phyloP scores from a whole-genome alignment of 1,140 invertebrate species.

The Popillia japonica region DNA sequence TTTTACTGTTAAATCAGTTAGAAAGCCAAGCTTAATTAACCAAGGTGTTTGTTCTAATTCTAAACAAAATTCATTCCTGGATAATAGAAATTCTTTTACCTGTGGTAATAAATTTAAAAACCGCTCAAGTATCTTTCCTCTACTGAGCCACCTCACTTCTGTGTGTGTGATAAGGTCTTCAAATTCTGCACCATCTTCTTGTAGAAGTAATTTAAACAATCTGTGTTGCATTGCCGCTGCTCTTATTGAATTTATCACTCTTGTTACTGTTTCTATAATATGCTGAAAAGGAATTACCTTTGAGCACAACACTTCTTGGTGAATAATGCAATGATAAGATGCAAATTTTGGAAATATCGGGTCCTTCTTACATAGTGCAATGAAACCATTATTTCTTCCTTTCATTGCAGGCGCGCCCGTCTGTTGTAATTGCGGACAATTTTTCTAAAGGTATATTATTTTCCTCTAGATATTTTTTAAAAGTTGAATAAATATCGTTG shows the following conservation, averaged over 20 bases:
- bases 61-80: slow-evolving; percentile 37
- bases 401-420: slow-evolving; percentile 43
- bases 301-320: slow-evolving; percentile 44
- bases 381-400: slow-evolving; percentile 45
- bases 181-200: slow-evolving; percentile 44
- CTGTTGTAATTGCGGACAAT: slow-evolving; percentile 45
- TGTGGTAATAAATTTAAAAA: slow-evolving; percentile 41
- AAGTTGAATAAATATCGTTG: slow-evolving; percentile 31
- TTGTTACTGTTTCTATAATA: slow-evolving; percentile 42
- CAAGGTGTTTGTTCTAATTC: slow-evolving; percentile 36
- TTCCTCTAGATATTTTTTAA: slow-evolving; percentile 42
- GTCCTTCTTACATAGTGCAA: slow-evolving; percentile 45
- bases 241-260: slow-evolving; percentile 46
- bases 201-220: slow-evolving; percentile 45
- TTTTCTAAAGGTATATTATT: slow-evolving; percentile 43
- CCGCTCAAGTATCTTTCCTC: slow-evolving; percentile 45
- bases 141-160: slow-evolving; percentile 45
- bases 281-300: slow-evolving; percentile 44
- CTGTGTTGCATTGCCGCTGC: slow-evolving; percentile 43
- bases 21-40: slow-evolving; percentile 42
- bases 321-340: slow-evolving; percentile 46
- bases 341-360: slow-evolving; percentile 44
- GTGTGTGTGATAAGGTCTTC: slow-evolving; percentile 42
- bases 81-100: slow-evolving; percentile 46
- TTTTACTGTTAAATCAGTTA: slow-evolving; percentile 46